Evolutionary conservation across 1,140 invertebrate species (phyloP), one percentile per base, ranked within the genome.

Genomic region (Cherax destructor): DNA sequence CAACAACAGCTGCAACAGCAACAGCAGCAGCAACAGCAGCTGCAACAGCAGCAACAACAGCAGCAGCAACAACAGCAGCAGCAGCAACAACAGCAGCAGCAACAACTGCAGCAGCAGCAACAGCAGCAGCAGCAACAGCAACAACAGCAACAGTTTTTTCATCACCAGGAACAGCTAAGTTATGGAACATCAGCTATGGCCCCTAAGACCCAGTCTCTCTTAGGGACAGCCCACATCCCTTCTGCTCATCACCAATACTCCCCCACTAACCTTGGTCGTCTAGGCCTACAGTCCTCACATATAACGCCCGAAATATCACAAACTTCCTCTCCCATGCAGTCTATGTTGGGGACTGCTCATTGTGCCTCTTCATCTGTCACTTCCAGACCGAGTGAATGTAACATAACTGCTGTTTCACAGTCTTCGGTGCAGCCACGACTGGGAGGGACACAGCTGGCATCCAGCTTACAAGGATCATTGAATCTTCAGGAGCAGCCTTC

Each of bases 261-360:
- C 52, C 88, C 69, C 9, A 50, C 47, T 52, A 50, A 78, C 13
- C 74, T 80, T 13, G 77, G 77, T 47, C 49, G 52, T 6, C 59
- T 88, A 24, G n/a, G 52, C 18, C n/a, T 74, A 65, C 30, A 49
- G 13, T 61, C 86, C 10, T 77, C 56, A 47, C 52, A 41, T 50
- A 65, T 65, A 5, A 90, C 69, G 4, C 83, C 83, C 13, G 24
- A 41, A n/a, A 83, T 47, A 18, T 91, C 88, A 16, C 88, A 85
- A 41, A 78, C 76, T 16, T 85, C 88, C 41, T 91, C 88, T 16
- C 88, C 88, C 4, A 77, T 79, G n/a, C n/a, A 83, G 3, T 91
- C 88, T 11, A 21, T 56, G 49, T 24, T 91, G 24, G 83, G 88
- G 24, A 65, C 30, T 16, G 24, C 83, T 11, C 83, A 91, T n/a